phyloP scores from a whole-genome alignment of 1,140 invertebrate species.

The Drosophila lacteicornis region DNA sequence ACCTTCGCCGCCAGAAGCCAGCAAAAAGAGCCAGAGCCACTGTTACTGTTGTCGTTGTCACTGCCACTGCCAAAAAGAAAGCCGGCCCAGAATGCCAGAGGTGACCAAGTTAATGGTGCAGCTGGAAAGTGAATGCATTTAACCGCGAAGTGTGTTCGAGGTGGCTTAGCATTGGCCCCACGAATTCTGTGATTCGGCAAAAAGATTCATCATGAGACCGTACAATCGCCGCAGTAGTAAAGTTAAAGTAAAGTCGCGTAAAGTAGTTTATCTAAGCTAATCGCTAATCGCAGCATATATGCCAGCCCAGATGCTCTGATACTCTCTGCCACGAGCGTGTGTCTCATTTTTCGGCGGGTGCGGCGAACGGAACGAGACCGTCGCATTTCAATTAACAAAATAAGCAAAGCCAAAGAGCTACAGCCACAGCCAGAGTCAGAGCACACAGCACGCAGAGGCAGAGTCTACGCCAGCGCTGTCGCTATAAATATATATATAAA shows the following conservation, averaged over 20 bases:
- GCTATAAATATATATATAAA: constrained; percentile 6
- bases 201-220: constrained; percentile 39
- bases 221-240: constrained; percentile 12
- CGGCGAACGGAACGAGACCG: constrained; percentile 50
- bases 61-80: constrained; percentile 41
- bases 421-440: constrained; percentile 22
- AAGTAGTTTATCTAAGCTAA: constrained; percentile 37
- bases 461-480: background rate
- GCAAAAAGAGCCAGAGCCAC: constrained; percentile 22
- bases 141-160: constrained; percentile 28
- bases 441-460: constrained; percentile 15
- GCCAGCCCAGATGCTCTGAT: constrained; percentile 16
- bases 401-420: constrained; percentile 65
- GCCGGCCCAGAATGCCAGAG: constrained; percentile 46
- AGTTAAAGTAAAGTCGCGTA: constrained; percentile 1
- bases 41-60: background rate
- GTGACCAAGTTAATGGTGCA: constrained; percentile 48
- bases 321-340: constrained; percentile 15
- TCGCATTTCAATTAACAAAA: constrained; percentile 79
- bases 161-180: constrained; percentile 43
- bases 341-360: constrained; percentile 33
- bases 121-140: constrained; percentile 46
- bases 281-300: constrained; percentile 39
- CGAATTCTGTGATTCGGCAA: constrained; percentile 40
- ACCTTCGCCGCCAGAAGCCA: constrained; percentile 39